A percentile compares a stretch with the other conserved stretches of the same genome.
phyloP scores from a whole-genome alignment of 2,797 vertebrate species.

The Rhabdophis nuchalis region DNA sequence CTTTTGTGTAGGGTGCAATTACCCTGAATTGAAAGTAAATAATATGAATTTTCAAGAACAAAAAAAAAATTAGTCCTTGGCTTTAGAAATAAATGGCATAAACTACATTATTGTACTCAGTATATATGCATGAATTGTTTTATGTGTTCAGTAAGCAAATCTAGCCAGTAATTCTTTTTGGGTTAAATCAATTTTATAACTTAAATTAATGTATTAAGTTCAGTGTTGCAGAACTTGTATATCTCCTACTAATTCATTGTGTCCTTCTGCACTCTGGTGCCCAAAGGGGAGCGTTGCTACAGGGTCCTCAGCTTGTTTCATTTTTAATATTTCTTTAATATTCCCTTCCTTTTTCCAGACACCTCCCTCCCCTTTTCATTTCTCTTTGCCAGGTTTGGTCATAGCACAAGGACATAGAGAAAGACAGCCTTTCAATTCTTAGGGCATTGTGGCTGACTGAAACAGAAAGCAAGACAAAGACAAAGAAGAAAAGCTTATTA shows the following conservation, averaged over 20 bases:
- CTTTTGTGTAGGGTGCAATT: background rate
- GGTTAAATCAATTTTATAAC: background rate
- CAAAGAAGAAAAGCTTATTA: conserved; percentile 76
- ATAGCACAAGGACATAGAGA: conserved; percentile 70
- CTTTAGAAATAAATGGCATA: background rate
- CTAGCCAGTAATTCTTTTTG: background rate
- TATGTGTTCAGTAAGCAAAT: background rate
- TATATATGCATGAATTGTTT: fast-evolving
- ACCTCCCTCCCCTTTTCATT: conserved; percentile 36
- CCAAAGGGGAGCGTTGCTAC: conserved; percentile 2
- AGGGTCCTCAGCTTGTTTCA: conserved; percentile 7
- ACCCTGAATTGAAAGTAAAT: background rate
- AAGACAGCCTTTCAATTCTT: conserved; percentile 74
- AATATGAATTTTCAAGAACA: background rate
- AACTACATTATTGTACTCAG: background rate
- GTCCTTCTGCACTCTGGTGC: conserved; percentile 29
- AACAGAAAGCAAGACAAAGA: conserved; percentile 75
- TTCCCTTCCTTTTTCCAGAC: background rate
- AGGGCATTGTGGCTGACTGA: conserved; percentile 70
- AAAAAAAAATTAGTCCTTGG: background rate
- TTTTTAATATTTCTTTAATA: conserved; percentile 47
- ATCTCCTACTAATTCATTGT: background rate
- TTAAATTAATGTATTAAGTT: background rate
- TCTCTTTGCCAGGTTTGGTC: conserved; percentile 66
- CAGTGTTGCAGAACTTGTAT: background rate